Evolutionary conservation across 2,888 invertebrate species (phyloP).

Genomic region (Oxycera nigricornis): DNA sequence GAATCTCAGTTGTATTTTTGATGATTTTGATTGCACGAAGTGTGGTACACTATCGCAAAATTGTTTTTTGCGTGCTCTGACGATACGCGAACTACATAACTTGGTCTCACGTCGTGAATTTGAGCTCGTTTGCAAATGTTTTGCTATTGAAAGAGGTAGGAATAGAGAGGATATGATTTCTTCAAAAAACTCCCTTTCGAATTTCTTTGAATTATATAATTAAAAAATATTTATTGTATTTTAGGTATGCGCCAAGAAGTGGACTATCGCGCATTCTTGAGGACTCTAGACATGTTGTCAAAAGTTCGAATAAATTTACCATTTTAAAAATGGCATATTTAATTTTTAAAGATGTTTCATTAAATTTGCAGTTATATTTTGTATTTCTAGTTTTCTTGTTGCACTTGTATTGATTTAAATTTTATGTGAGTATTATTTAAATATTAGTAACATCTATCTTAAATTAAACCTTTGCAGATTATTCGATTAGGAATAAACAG

Average conservation of each 20-base stretch:
- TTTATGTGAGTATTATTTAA: too few species aligned
- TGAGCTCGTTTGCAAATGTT: conserved; percentile 76
- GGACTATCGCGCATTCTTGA: conserved; percentile 75
- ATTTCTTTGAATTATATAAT: background rate
- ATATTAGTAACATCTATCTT: too few species aligned
- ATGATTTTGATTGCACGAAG: conserved; percentile 72
- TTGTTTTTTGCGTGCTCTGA: conserved; percentile 71
- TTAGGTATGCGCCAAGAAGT: conserved; percentile 63
- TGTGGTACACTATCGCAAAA: conserved; percentile 73
- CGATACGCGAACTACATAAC: conserved; percentile 69
- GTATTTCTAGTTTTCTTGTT: background rate
- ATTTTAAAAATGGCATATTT: conserved; percentile 34
- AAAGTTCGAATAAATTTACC: conserved; percentile 63
- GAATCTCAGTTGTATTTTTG: conserved; percentile 73
- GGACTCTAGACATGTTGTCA: conserved; percentile 70
- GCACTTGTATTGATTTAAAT: too few species aligned
- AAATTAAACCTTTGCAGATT: too few species aligned
- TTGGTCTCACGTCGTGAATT: conserved; percentile 72
- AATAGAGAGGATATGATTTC: too few species aligned
- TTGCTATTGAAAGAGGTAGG: conserved; percentile 70
- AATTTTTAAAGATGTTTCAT: background rate
- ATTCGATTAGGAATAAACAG: too few species aligned
- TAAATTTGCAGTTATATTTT: background rate
- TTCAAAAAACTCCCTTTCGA: background rate
- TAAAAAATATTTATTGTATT: background rate